phyloP scores from a whole-genome alignment of 2,888 invertebrate species.

The Agriopis aurantiaria region DNA sequence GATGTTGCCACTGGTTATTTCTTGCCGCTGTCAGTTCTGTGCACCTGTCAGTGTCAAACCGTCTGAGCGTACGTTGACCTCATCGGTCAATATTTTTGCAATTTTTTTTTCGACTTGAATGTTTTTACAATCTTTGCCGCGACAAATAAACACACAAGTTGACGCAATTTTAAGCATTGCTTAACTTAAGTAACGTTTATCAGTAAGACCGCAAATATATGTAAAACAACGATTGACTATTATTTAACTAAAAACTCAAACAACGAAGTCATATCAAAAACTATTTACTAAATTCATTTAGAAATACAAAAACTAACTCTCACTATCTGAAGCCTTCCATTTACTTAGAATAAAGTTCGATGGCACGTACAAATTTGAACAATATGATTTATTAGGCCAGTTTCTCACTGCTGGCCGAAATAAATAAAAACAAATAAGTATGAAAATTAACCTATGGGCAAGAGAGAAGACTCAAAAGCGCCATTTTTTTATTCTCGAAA shows the following conservation, averaged over 20 bases:
- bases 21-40: too few relatives aligned
- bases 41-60: too few relatives aligned
- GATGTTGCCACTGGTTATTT: too few relatives aligned
- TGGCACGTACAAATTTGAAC: constrained; percentile 43
- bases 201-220: too few relatives aligned
- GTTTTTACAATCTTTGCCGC: too few relatives aligned
- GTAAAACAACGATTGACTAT: not conserved
- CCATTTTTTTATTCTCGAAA: not conserved
- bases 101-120: too few relatives aligned
- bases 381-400: constrained; percentile 30
- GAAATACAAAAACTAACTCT: constrained; percentile 58
- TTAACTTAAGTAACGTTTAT: too few relatives aligned
- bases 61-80: too few relatives aligned
- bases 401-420: constrained; percentile 27
- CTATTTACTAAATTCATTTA: constrained; percentile 62
- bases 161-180: too few relatives aligned
- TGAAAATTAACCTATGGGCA: not conserved
- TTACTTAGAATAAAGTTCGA: constrained; percentile 70
- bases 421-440: constrained; percentile 6
- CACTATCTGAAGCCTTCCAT: constrained; percentile 57
- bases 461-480: not conserved
- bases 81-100: too few relatives aligned
- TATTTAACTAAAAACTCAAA: constrained; percentile 45
- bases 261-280: constrained; percentile 50
- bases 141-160: not conserved